phyloP scores from a whole-genome alignment of 53 echinoderm and acorn worm species.

The Zoroaster sp. region DNA sequence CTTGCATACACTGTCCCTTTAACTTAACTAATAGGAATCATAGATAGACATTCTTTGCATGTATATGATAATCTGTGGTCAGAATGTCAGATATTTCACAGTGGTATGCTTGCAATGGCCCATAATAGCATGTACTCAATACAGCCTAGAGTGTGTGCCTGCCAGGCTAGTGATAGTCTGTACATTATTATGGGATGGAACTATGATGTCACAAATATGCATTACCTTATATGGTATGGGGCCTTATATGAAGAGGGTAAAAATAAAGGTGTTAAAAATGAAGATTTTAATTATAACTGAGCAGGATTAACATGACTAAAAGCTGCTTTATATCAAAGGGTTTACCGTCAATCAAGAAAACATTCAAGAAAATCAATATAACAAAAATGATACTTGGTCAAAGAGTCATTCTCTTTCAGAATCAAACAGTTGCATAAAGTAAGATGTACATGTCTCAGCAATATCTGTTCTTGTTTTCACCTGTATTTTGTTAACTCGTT shows the following conservation, averaged over 20 bases:
- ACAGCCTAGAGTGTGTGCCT: constrained; percentile 18
- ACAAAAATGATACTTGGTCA: no score
- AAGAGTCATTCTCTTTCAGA: no score
- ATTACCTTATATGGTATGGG: constrained; percentile 40
- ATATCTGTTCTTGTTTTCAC: no score
- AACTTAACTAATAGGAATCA: neutral
- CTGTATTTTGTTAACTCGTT: no score
- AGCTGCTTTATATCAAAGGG: no score
- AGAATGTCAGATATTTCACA: constrained; percentile 46
- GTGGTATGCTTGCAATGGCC: constrained; percentile 52
- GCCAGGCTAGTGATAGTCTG: constrained; percentile 24
- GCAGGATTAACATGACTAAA: no score
- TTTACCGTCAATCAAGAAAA: no score
- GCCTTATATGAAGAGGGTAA: neutral
- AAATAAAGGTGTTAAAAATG: neutral
- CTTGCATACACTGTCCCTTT: neutral
- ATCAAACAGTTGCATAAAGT: no score
- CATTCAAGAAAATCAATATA: no score
- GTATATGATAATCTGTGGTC: constrained; percentile 40
- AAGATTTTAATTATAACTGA: neutral
- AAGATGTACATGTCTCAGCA: no score
- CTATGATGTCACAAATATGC: constrained; percentile 31
- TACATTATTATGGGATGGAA: neutral
- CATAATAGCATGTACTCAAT: neutral
- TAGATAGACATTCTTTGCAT: constrained; percentile 1